Conservation (phyloP, 2,888 invertebrate species). For the Nomada goodeniana region DNA sequence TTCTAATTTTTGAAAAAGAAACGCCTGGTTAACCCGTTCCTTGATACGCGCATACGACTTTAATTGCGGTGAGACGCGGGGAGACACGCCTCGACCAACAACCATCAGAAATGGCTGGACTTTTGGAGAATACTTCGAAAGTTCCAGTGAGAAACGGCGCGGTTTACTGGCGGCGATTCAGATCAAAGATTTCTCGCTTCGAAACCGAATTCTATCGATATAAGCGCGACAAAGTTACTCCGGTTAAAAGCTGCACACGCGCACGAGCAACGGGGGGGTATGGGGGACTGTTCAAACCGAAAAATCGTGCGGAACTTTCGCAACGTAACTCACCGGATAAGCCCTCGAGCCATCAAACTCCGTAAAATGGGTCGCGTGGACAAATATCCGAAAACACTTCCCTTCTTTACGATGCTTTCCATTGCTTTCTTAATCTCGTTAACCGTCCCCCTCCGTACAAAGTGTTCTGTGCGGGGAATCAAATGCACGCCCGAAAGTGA, state of each 20-base stretch:
- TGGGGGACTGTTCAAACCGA: conserved; percentile 51
- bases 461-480: not conserved
- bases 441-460: not conserved
- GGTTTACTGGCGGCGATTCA: conserved; percentile 11
- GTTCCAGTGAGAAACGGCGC: conserved; percentile 4
- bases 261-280: conserved; percentile 28
- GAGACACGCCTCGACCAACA: conserved; percentile 4
- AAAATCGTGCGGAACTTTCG: conserved; percentile 61
- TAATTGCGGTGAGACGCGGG: conserved; percentile 19
- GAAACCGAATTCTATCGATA: conserved; percentile 33
- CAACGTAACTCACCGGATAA: conserved; percentile 63
- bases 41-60: conserved; percentile 19
- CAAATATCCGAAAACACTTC: conserved; percentile 63
- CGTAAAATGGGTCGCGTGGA: conserved; percentile 54
- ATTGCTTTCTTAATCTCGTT: not conserved
- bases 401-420: conserved; percentile 38
- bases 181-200: conserved; percentile 40
- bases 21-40: not conserved
- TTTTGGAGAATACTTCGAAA: not conserved
- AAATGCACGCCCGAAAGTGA: not conserved
- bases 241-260: conserved; percentile 27
- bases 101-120: not conserved
- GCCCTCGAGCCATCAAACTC: conserved; percentile 46
- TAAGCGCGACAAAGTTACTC: conserved; percentile 31
- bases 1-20: not conserved